Conservation (phyloP, 2,797 vertebrate genomes). For the Linurgus olivaceus region DNA sequence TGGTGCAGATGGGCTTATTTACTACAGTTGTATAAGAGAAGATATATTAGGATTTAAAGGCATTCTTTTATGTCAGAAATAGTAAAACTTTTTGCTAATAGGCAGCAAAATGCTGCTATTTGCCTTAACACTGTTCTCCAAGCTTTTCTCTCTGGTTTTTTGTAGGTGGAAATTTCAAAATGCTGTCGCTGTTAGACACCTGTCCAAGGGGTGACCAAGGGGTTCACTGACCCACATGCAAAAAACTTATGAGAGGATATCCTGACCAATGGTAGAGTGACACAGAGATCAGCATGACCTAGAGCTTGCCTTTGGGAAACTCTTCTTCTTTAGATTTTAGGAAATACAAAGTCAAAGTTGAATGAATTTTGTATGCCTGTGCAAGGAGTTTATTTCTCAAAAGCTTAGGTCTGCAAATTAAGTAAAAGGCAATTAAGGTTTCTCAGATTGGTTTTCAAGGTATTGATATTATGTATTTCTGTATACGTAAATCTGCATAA, state of each 20-base stretch:
- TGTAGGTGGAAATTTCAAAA: neutral
- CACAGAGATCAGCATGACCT: neutral
- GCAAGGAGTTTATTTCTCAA: neutral
- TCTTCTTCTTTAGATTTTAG: neutral
- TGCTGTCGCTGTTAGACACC: neutral
- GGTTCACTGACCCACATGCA: accelerated
- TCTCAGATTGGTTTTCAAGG: neutral
- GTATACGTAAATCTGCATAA: neutral
- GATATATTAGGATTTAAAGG: neutral
- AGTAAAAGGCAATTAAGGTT: neutral
- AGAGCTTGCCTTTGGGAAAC: neutral
- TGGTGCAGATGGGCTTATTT: neutral
- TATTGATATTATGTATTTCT: neutral
- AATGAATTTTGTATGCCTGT: neutral
- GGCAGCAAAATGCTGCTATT: neutral
- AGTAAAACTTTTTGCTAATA: neutral
- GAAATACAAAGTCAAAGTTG: neutral
- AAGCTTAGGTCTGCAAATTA: neutral
- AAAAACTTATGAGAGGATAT: neutral
- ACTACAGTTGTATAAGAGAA: neutral
- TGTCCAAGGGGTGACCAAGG: neutral
- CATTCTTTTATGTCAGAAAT: neutral
- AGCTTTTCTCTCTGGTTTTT: neutral
- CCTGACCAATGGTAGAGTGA: neutral
- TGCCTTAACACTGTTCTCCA: neutral